phyloP scores from a whole-genome alignment of 1,140 invertebrate species.

The Drosophila equinoxialis region DNA sequence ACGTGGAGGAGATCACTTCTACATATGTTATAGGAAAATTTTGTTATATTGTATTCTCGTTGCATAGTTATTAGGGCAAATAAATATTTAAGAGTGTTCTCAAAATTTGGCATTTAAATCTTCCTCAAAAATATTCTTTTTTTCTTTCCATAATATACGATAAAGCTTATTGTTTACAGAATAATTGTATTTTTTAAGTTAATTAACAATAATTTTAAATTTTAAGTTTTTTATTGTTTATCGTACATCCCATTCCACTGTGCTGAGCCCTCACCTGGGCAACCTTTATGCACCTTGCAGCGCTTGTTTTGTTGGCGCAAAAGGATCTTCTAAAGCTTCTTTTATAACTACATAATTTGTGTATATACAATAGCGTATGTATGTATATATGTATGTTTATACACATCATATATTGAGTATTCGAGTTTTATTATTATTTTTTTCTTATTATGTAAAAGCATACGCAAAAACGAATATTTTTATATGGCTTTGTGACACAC shows the following conservation, averaged over 20 bases:
- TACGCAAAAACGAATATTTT: constrained; percentile 14
- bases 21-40: too few relatives aligned
- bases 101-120: too few relatives aligned
- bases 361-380: neutral
- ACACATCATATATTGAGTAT: constrained; percentile 10
- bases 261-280: neutral
- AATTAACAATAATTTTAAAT: too few relatives aligned
- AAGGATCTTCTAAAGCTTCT: constrained; percentile 11
- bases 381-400: neutral
- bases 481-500: constrained; percentile 7
- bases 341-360: constrained; percentile 19
- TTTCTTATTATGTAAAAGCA: constrained; percentile 10
- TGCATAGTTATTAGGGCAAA: too few relatives aligned
- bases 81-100: too few relatives aligned
- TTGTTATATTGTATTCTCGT: too few relatives aligned
- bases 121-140: too few relatives aligned
- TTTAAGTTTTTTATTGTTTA: too few relatives aligned
- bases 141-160: too few relatives aligned
- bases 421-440: neutral
- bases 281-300: neutral
- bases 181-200: too few relatives aligned
- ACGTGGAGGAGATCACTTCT: too few relatives aligned
- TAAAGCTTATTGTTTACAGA: too few relatives aligned
- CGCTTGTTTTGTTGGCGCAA: constrained; percentile 3
- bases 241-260: neutral